These are phyloP conservation scores for Diachrysia chrysitis DNA, from an alignment of 2,888 invertebrate genomes.

Conservation along the genomic window DNA sequence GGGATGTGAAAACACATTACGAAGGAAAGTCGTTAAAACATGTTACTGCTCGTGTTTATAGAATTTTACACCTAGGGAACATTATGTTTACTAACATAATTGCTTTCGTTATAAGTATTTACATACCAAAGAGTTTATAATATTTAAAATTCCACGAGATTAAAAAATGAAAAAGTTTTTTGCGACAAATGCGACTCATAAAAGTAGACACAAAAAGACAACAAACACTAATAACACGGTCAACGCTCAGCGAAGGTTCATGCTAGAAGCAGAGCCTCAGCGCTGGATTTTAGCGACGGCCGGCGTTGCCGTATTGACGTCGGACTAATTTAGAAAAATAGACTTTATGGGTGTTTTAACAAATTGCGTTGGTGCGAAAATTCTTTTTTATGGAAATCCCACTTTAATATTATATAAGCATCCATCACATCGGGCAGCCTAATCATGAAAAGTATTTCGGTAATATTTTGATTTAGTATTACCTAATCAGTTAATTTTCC, in stretches of 20 bases:
- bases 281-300: no score
- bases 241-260: no score
- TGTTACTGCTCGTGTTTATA: constrained; percentile 28
- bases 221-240: no score
- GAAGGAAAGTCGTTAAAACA: constrained; percentile 37
- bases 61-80: constrained; percentile 12
- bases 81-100: constrained; percentile 5
- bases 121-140: neutral
- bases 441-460: neutral
- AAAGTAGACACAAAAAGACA: no score
- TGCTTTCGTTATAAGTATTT: neutral
- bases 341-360: neutral
- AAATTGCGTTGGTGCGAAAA: neutral
- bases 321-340: no score
- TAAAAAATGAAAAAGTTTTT: no score
- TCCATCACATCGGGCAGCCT: neutral
- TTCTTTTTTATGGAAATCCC: neutral
- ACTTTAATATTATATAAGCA: neutral
- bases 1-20: constrained; percentile 30
- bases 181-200: no score
- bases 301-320: no score
- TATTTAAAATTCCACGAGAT: neutral
- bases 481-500: neutral
- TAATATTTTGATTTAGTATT: neutral
- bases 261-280: no score